Evolutionary conservation across 2,797 vertebrate genomes (phyloP), one percentile per base, ranked within the genome.

Genomic region (Anguilla pacifica): DNA sequence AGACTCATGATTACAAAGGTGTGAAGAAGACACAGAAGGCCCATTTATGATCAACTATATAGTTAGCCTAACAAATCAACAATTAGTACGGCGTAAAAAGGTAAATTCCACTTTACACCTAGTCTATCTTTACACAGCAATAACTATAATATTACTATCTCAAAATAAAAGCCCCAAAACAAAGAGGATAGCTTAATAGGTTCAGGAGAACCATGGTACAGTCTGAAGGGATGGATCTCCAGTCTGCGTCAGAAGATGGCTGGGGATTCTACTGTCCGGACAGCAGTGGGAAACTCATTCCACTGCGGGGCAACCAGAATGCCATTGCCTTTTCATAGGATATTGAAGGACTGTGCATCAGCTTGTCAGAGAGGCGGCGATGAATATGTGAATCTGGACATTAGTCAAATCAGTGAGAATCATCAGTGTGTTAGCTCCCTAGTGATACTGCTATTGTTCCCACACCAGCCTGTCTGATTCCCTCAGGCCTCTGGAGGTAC

Each of bases 371-470:
- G 43, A 25, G 13, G 19, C 46, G 51, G 19, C n/a, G 79, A 82
- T 49, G 46, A 49, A 82, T 51, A 82, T 82, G 79, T 49, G 79
- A 82, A n/a, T 10, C 13, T 49, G 46, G 46, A 25, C 79, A 82
- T 51, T 82, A 82, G 5, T 19, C 19, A 10, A 10, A 82, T 82
- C 43, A 51, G 43, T 25, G 43, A 82, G 19, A 49, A 82, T 46
- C 46, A 82, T 51, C 79, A 51, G 43, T 77, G 19, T 77, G 74
- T 82, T 82, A 82, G 13, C 39, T n/a, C 79, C 79, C 79, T 51
- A 9, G 79, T 49, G 79, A 49, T n/a, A n/a, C 43, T 19, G 43
- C 43, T 2, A 15, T 22, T n/a, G 22, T 51, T 82, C 79, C 46
- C 79, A 49, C 19, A 49, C 22, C 79, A 82, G 79, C 46, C 43